A percentile compares a stretch with the other conserved stretches of the same genome.
These are phyloP conservation scores for Hypolimnas misippus DNA, from an alignment of 2,888 invertebrate genomes.

Conservation along the genomic window DNA sequence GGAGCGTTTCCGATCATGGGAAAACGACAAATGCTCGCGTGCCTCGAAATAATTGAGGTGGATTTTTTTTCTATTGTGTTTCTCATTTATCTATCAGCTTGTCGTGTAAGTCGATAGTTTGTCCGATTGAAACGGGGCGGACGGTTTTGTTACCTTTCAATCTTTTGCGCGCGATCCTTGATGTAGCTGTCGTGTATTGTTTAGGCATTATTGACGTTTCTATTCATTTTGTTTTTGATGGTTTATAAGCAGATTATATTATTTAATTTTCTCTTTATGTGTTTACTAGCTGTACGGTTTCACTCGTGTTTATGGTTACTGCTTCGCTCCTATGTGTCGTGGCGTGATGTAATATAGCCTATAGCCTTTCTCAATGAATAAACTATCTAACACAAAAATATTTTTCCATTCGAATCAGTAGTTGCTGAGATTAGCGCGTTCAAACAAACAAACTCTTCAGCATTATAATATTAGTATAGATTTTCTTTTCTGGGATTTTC, in stretches of 20 bases:
- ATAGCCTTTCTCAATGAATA: too few species aligned
- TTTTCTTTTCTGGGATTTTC: conserved; percentile 30
- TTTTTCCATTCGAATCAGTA: too few species aligned
- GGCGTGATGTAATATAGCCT: too few species aligned
- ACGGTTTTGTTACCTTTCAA: conserved; percentile 8
- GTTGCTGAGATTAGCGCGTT: too few species aligned
- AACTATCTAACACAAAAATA: too few species aligned
- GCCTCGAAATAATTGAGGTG: conserved; percentile 74
- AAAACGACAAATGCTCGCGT: conserved; percentile 75
- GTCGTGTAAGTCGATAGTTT: conserved; percentile 63
- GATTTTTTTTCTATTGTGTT: conserved; percentile 57
- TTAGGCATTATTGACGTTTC: background rate
- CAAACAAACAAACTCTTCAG: too few species aligned
- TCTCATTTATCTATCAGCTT: conserved; percentile 60
- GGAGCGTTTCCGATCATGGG: conserved; percentile 62
- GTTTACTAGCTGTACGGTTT: too few species aligned
- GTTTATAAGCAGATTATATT: too few species aligned
- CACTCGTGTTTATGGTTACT: too few species aligned
- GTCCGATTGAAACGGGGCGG: conserved; percentile 41
- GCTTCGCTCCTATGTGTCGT: too few species aligned
- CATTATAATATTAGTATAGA: too few species aligned
- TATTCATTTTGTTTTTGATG: background rate
- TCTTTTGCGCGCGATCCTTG: background rate
- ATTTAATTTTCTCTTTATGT: too few species aligned
- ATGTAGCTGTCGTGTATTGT: background rate